Evolutionary conservation across 1,140 invertebrate species (phyloP), one percentile per base, ranked within the genome.

Genomic region (Diorhabda sublineata): DNA sequence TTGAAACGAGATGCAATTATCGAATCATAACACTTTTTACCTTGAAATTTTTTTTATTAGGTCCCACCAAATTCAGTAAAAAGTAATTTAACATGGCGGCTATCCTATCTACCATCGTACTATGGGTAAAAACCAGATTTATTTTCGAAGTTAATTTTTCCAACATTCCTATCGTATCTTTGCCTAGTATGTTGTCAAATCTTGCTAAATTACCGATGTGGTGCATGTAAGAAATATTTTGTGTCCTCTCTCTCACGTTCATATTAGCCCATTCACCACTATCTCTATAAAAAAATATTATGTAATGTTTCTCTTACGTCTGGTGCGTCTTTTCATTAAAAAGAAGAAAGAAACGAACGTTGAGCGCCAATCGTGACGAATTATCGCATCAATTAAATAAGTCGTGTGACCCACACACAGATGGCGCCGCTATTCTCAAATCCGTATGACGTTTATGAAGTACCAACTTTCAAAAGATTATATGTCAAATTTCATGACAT

Each of bases 81-180:
- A 98, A 96, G 83, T 98, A 97, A 83, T 98, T 98, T 42, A 98
- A 85, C 96, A 98, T 98, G 8, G 92, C 87, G 4, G 95, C 95
- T 63, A 98, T 91, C 42, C 96, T 87, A 81, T 98, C 95, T 0
- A 97, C 94, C 85, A 98, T 91, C 6, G 93, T 93, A 5, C 88
- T 86, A 81, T 98, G 94, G 76, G 92, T 95, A 82, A 98, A 97
- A 42, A 97, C 93, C 3, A 89, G 89, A 64, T 89, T 90, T 64
- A 97, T 95, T 78, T 93, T 88, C 5, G 88, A 88, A 2, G 95
- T 95, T 42, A 98, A 81, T 73, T 93, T 88, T 73, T 92, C 91
- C 2, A 98, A 85, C 4, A 92, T 90, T 47, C 89, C 87, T 68
- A 97, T 95, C 0, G 96, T 98, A 78, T 95, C 90, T 60, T 88